Conservation (phyloP, 1,140 invertebrate genomes). For the Drosophila quadrilineata region DNA sequence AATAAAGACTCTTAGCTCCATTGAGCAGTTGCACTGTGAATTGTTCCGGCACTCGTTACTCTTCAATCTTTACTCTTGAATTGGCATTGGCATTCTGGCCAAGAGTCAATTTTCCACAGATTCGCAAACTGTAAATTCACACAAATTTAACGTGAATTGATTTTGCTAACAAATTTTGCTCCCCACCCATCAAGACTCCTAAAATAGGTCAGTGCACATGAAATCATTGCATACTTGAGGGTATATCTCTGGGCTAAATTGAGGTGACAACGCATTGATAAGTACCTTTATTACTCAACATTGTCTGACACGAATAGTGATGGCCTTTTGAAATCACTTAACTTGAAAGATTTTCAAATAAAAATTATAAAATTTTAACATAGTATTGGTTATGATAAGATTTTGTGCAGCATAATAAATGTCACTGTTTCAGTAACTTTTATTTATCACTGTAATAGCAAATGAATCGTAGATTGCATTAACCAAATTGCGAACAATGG, state of each 20-base stretch:
- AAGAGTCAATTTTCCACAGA: constrained; percentile 20
- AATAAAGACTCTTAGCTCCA: constrained; percentile 35
- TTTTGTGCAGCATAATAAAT: too few relatives aligned
- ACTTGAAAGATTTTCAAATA: too few relatives aligned
- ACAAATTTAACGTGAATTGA: constrained; percentile 32
- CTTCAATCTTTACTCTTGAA: not conserved
- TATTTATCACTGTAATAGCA: not conserved
- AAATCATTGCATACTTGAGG: constrained; percentile 34
- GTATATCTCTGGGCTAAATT: constrained; percentile 14
- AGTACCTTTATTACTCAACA: not conserved
- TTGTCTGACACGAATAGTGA: not conserved
- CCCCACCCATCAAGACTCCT: not conserved
- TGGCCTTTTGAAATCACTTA: too few relatives aligned
- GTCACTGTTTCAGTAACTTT: not conserved
- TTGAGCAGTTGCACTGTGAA: constrained; percentile 31
- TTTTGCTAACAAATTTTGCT: constrained; percentile 9
- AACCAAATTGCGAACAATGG: too few relatives aligned
- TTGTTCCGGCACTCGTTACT: not conserved
- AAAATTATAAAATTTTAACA: too few relatives aligned
- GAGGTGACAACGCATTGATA: constrained; percentile 22
- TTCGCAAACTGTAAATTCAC: not conserved
- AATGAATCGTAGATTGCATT: too few relatives aligned
- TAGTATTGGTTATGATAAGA: too few relatives aligned
- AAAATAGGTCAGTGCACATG: constrained; percentile 42
- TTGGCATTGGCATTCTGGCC: not conserved